Percentiles rank a stretch among this genome's conserved stretches.
phyloP scores from a whole-genome alignment of 2,797 vertebrate genomes.

The Paramormyrops hopkinsi region DNA sequence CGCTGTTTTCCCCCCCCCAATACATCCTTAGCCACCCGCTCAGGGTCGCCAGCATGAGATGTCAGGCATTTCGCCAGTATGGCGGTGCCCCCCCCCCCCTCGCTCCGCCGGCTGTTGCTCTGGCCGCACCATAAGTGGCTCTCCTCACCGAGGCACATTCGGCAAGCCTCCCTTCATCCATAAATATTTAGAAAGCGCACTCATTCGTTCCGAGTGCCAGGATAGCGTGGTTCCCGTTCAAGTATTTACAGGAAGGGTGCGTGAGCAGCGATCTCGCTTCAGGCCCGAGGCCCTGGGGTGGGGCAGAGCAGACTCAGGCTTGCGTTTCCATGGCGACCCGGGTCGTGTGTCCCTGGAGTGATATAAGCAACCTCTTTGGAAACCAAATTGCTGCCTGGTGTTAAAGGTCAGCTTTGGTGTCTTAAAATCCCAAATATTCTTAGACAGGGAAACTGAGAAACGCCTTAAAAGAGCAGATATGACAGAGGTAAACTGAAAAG shows the following conservation, averaged over 20 bases:
- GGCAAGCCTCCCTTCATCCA: neutral
- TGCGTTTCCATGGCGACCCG: neutral
- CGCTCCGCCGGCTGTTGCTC: neutral
- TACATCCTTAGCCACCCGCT: neutral
- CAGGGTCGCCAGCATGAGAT: neutral
- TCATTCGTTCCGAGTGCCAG: conserved; percentile 6
- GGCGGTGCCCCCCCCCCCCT: neutral
- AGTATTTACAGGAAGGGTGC: conserved; percentile 17
- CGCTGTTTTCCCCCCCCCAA: neutral
- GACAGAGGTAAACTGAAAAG: neutral
- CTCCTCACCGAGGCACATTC: neutral
- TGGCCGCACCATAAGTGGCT: conserved; percentile 8
- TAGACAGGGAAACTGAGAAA: neutral
- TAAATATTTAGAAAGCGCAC: conserved; percentile 20
- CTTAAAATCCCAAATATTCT: neutral
- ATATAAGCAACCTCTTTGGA: neutral
- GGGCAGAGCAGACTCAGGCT: neutral
- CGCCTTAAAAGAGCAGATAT: neutral
- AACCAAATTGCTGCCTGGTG: neutral
- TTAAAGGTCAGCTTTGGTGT: neutral
- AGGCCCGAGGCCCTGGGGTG: neutral
- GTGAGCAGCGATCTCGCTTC: neutral
- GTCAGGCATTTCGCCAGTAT: neutral
- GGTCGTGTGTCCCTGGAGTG: neutral
- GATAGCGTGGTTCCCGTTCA: neutral